phyloP scores from a whole-genome alignment of 2,888 invertebrate species.

The Phlogophora meticulosa region DNA sequence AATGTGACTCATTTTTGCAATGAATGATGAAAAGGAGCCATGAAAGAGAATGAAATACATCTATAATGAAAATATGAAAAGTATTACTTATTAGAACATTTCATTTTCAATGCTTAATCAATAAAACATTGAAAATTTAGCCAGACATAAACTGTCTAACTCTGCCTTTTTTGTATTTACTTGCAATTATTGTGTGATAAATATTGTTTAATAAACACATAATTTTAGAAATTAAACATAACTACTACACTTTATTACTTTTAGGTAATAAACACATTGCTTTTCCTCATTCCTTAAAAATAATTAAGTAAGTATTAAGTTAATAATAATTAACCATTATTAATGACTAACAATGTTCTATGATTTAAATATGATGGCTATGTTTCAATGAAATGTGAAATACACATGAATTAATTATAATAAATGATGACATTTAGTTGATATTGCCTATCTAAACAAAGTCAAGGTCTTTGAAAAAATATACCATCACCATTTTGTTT shows the following conservation, averaged over 20 bases:
- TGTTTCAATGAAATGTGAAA: slow-evolving; percentile 16
- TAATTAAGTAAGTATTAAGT: not conserved
- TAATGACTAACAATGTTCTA: not conserved
- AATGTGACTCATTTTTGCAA: too few relatives aligned
- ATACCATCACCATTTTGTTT: not conserved
- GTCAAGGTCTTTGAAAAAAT: slow-evolving; percentile 21
- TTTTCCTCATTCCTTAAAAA: slow-evolving; percentile 27
- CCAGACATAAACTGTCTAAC: too few relatives aligned
- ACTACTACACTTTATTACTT: not conserved
- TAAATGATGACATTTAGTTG: slow-evolving; percentile 7
- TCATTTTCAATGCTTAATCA: too few relatives aligned
- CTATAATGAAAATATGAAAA: too few relatives aligned
- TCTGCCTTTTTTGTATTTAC: not conserved
- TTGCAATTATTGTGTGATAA: not conserved
- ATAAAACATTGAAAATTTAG: too few relatives aligned
- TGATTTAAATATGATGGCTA: not conserved
- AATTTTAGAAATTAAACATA: slow-evolving; percentile 6
- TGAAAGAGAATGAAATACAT: too few relatives aligned
- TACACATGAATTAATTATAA: not conserved
- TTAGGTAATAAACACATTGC: not conserved
- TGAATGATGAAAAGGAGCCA: too few relatives aligned
- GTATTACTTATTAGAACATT: too few relatives aligned
- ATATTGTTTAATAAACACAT: not conserved
- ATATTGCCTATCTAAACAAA: slow-evolving; percentile 19
- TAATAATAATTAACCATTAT: not conserved